phyloP scores from a whole-genome alignment of 2,797 vertebrate species.

The Nasua narica region DNA sequence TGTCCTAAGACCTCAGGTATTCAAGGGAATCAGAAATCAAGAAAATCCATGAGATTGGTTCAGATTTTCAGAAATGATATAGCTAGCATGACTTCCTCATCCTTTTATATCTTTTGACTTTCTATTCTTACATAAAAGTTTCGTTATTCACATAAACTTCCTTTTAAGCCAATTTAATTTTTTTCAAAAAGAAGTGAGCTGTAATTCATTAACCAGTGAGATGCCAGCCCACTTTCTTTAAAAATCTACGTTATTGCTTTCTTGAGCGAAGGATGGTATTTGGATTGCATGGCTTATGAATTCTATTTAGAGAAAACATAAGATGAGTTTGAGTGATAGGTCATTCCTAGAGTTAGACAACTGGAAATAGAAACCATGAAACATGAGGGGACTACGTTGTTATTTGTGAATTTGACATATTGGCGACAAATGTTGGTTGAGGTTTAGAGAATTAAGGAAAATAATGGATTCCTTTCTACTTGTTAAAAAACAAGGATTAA shows the following conservation, averaged over 20 bases:
- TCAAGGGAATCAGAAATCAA: not conserved
- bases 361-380: not conserved
- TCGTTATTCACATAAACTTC: not conserved
- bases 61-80: not conserved
- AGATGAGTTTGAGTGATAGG: not conserved
- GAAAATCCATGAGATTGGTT: not conserved
- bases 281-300: not conserved
- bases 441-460: conserved; percentile 4
- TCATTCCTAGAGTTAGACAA: not conserved
- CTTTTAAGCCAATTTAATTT: conserved; percentile 26
- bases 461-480: not conserved
- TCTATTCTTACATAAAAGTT: not conserved
- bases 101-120: not conserved
- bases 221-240: not conserved
- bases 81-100: not conserved
- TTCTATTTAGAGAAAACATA: conserved; percentile 13
- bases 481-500: not conserved
- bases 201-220: not conserved
- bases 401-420: not conserved
- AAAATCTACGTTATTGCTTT: not conserved
- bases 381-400: not conserved
- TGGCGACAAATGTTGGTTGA: not conserved
- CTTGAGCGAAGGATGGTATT: not conserved
- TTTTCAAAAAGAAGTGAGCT: not conserved
- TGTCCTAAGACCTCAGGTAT: not conserved